These are phyloP conservation scores for Smutsia gigantea DNA, from an alignment of 2,797 vertebrate species.

Conservation along the genomic window DNA sequence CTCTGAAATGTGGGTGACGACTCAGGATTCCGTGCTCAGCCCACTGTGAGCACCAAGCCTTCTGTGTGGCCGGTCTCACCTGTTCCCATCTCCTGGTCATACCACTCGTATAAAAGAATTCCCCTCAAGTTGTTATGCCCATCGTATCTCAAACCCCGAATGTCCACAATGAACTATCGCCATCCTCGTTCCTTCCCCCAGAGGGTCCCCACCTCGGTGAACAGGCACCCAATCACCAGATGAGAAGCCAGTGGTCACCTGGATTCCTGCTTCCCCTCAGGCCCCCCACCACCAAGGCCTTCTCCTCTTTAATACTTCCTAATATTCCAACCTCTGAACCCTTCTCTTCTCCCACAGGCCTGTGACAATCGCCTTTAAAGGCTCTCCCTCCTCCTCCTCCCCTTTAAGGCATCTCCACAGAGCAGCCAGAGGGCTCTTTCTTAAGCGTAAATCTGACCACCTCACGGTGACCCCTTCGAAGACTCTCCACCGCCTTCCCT, in stretches of 20 bases:
- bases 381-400: background rate
- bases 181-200: background rate
- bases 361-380: background rate
- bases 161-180: background rate
- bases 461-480: background rate
- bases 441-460: background rate
- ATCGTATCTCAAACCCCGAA: background rate
- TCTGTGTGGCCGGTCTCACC: background rate
- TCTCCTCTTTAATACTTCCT: background rate
- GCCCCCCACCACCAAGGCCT: background rate
- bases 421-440: background rate
- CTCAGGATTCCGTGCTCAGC: background rate
- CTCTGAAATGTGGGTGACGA: background rate
- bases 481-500: background rate
- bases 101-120: background rate
- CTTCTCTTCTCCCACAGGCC: background rate
- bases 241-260: background rate
- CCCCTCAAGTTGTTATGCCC: background rate
- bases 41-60: too few relatives aligned
- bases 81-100: background rate
- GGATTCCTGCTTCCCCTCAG: background rate
- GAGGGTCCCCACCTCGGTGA: background rate
- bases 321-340: background rate
- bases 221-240: background rate
- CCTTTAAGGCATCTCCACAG: background rate